Evolutionary conservation across 2,113 vertebrate genomes (phyloP).

Genomic region (Sturnus vulgaris): DNA sequence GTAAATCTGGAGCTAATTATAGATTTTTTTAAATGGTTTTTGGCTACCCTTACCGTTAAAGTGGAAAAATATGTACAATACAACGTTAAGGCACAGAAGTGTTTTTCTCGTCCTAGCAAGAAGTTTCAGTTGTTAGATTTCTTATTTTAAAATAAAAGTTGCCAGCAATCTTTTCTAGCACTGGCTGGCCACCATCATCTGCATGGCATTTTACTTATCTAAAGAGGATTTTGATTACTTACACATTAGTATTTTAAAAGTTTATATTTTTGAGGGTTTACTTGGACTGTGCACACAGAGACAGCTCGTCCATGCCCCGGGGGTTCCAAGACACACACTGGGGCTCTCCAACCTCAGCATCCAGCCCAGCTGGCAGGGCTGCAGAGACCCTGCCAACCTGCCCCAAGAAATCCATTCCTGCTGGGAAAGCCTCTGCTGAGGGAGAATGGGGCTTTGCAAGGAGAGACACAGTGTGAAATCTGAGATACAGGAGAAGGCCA

Average conservation of each 20-base stretch:
- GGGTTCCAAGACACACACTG: too few species aligned
- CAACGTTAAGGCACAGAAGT: background rate
- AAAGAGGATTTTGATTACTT: background rate
- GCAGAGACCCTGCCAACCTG: background rate
- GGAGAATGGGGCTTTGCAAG: background rate
- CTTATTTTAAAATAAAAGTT: background rate
- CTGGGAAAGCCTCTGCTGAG: background rate
- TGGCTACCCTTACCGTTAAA: background rate
- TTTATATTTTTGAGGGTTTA: background rate
- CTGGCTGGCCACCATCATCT: background rate
- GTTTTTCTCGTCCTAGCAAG: conserved; percentile 13
- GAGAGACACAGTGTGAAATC: background rate
- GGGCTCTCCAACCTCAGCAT: background rate
- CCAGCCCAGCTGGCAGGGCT: background rate
- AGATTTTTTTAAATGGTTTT: background rate
- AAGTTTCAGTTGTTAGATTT: background rate
- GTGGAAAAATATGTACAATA: background rate
- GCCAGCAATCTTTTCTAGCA: background rate
- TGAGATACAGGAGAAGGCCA: background rate
- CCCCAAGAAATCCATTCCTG: background rate
- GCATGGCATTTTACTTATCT: background rate
- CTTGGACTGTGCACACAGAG: background rate
- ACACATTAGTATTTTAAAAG: background rate
- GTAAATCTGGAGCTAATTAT: background rate
- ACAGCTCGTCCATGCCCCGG: background rate